phyloP scores from a whole-genome alignment of 2,888 invertebrate species.

The Cyclophora albipunctata region DNA sequence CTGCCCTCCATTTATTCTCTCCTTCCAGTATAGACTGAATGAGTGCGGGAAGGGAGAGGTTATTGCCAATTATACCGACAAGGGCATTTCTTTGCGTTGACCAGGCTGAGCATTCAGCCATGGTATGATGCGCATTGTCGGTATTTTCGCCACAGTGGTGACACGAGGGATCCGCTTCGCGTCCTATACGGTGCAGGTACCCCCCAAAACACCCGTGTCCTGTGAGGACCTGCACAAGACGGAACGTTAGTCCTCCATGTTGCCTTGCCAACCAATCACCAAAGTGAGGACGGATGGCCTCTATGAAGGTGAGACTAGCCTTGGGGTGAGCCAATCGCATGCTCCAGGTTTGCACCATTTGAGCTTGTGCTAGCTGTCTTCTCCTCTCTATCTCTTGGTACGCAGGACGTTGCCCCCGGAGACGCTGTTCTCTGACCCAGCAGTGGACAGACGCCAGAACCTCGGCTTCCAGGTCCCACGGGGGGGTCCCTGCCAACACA shows the following conservation, averaged over 20 bases:
- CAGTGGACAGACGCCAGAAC: neutral
- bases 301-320: neutral
- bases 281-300: neutral
- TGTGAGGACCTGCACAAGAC: neutral
- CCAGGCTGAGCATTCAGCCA: too few relatives aligned
- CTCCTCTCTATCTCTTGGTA: neutral
- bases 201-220: neutral
- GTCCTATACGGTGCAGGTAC: neutral
- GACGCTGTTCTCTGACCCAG: neutral
- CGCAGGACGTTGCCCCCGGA: slow-evolving; percentile 4
- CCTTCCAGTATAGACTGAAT: too few relatives aligned
- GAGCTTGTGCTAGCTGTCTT: neutral
- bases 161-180: too few relatives aligned
- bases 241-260: neutral
- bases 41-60: too few relatives aligned
- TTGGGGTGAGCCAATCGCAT: too few relatives aligned
- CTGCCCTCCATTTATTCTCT: too few relatives aligned
- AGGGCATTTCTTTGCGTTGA: too few relatives aligned
- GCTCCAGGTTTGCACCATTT: neutral
- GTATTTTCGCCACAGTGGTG: too few relatives aligned
- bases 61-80: too few relatives aligned
- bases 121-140: too few relatives aligned
- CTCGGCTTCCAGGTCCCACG: neutral
- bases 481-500: neutral
- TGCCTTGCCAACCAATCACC: neutral